Evolutionary conservation across 2,797 vertebrate genomes (phyloP).

Genomic region (Notoglanidium macrostoma): DNA sequence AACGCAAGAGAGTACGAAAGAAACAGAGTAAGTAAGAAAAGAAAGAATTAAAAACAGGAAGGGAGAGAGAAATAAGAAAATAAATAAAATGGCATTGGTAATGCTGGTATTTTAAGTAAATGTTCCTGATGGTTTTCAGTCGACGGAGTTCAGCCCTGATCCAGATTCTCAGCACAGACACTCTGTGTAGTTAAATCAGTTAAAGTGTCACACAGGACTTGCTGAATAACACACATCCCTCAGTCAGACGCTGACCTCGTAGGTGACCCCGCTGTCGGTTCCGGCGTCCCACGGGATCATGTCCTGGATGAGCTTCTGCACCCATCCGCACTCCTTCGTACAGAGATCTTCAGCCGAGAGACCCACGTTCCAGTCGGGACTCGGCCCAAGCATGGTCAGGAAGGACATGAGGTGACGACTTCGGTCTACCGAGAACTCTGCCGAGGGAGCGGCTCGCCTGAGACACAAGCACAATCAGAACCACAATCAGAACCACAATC

Average conservation of each 20-base stretch:
- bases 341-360: slow-evolving; percentile 94
- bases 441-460: slow-evolving; percentile 94
- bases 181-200: slow-evolving; percentile 54
- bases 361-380: slow-evolving; percentile 97
- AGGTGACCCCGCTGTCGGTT: slow-evolving; percentile 92
- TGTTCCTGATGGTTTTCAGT: neutral
- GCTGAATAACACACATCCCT: neutral
- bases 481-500: neutral
- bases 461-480: neutral
- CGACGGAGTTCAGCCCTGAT: neutral
- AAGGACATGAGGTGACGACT: slow-evolving; percentile 96
- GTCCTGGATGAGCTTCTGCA: slow-evolving; percentile 90
- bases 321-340: slow-evolving; percentile 98
- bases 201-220: slow-evolving; percentile 54
- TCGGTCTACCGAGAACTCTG: slow-evolving; percentile 96
- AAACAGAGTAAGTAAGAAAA: too few relatives aligned
- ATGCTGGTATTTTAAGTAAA: neutral
- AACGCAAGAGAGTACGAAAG: neutral
- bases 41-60: too few relatives aligned
- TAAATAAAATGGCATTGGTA: neutral
- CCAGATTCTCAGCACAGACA: slow-evolving; percentile 37
- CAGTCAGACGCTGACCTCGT: slow-evolving; percentile 80
- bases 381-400: slow-evolving; percentile 95
- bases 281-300: slow-evolving; percentile 98
- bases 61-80: neutral